Conservation (phyloP, 2,113 vertebrate genomes). For the Trochalopteron elliotii region DNA sequence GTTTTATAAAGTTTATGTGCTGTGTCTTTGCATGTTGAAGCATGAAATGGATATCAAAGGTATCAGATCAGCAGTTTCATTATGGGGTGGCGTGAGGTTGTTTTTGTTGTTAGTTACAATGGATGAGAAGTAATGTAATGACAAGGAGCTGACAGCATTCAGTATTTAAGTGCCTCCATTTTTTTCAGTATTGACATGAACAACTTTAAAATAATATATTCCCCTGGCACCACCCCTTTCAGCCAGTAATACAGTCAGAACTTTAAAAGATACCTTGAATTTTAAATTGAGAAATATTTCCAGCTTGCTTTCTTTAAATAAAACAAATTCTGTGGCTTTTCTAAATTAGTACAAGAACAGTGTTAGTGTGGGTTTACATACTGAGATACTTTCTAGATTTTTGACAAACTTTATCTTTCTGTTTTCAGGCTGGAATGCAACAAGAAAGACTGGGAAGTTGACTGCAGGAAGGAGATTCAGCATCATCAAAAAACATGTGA, state of each 20-base stretch:
- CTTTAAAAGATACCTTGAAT: neutral
- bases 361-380: neutral
- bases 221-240: neutral
- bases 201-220: neutral
- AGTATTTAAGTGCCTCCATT: neutral
- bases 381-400: neutral
- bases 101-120: neutral
- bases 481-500: slow-evolving; percentile 67
- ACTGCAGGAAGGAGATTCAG: slow-evolving; percentile 71
- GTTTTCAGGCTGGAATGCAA: slow-evolving; percentile 78
- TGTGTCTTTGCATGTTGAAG: neutral
- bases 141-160: neutral
- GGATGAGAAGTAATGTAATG: neutral
- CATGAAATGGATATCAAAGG: neutral
- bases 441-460: slow-evolving; percentile 74
- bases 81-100: neutral
- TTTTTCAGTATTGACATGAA: neutral
- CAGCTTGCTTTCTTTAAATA: neutral
- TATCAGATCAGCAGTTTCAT: neutral
- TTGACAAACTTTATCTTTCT: neutral
- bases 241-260: neutral
- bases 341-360: neutral
- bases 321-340: neutral
- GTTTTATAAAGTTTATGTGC: neutral
- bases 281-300: neutral